Base-by-base conservation (phyloP, 1,140 invertebrate genomes). In the Drosophila sturtevanti region DNA sequence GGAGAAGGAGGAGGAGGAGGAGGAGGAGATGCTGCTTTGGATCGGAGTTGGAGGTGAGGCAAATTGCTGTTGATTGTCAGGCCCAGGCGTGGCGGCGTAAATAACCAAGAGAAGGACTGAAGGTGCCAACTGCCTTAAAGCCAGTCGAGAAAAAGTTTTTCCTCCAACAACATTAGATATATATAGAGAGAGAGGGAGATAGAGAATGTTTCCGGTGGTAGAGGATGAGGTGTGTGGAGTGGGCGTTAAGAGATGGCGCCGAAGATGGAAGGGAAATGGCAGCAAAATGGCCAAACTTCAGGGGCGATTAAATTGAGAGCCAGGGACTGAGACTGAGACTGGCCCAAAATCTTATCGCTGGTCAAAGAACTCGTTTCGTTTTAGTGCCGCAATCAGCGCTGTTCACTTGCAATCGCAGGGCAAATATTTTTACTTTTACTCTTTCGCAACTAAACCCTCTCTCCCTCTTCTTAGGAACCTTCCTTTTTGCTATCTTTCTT, bases 391-490 rank as follows among this genome's bases (percentile, higher is more conserved):
- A 86, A 86, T 86, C 81, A 86, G 81, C 82, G 81, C 71, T 86
- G 81, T 63, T 86, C 81, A 86, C 82, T 86, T 86, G 82, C 81
- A 79, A 87, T 87, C 79, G 78, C 82, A 77, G 78, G 67, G 80
- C 81, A 86, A 86, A 86, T 86, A 86, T 86, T 86, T 60, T 86
- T 86, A 86, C 81, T 87, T 86, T 87, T 79, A 87, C 81, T 86
- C 81, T 77, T 87, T 86, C 61, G 68, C 68, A 44, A 44, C 18
- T 35, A 31, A 31, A 27, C 24, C 14, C 37, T 16, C 44, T 38
- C 24, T 16, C 14, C 4, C 16, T 18, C 12, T 12, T 48, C 4
- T 2, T 24, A 16, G 35, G 31, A 31, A 31, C 27, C 24, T 16
- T 14, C 7, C n/a, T 18, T 21, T n/a, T n/a, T n/a, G n/a, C n/a